Conservation (phyloP, 2,888 invertebrate species). For the Cenopis cana region DNA sequence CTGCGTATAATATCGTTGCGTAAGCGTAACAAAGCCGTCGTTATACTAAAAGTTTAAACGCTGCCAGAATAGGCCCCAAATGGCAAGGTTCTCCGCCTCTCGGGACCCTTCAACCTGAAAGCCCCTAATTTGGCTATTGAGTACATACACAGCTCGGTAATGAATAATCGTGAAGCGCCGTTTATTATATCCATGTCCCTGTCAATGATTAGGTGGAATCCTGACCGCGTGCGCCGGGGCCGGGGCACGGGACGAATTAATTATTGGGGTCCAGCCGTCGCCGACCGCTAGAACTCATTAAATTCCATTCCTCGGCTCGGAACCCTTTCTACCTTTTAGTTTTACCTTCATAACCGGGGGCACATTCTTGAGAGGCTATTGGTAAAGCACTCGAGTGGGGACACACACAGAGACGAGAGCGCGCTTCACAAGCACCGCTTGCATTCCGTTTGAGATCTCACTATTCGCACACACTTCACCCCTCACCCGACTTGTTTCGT, state of each 20-base stretch:
- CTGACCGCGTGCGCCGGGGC: constrained; percentile 10
- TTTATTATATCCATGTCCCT: constrained; percentile 17
- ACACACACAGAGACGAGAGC: neutral
- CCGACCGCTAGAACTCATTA: constrained; percentile 35
- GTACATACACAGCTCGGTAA: constrained; percentile 17
- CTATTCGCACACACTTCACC: neutral
- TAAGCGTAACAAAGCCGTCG: neutral
- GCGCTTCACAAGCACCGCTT: neutral
- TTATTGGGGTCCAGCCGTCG: constrained; percentile 23
- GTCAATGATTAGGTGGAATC: constrained; percentile 25
- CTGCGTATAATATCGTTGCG: neutral
- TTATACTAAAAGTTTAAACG: neutral
- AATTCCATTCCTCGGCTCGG: constrained; percentile 34
- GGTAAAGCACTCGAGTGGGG: constrained; percentile 21
- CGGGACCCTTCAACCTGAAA: neutral
- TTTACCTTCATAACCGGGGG: constrained; percentile 38
- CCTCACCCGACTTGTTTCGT: neutral
- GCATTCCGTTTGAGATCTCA: constrained; percentile 8
- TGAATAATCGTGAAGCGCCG: constrained; percentile 27
- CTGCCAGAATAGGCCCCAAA: neutral
- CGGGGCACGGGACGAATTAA: constrained; percentile 22
- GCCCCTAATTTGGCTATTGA: constrained; percentile 17
- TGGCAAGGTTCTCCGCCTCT: neutral
- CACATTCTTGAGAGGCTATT: constrained; percentile 36
- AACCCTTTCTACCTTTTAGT: constrained; percentile 43